These are phyloP conservation scores for Liparis tanakae DNA, from an alignment of 2,797 vertebrate genomes.

Conservation along the genomic window DNA sequence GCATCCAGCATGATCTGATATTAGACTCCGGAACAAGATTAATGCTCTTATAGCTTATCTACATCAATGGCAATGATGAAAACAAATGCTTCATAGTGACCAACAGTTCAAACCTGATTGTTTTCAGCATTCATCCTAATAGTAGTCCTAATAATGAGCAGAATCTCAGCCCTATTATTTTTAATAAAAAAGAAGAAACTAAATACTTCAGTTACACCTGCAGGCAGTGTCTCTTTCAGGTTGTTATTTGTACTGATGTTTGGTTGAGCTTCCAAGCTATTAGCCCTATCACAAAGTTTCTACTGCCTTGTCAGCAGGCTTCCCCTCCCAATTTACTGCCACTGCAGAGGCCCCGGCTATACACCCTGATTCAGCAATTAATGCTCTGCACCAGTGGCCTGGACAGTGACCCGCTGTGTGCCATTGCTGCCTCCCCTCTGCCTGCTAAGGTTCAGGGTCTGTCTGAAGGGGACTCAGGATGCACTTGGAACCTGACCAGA, in stretches of 20 bases:
- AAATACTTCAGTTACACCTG: slow-evolving; percentile 17
- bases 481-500: slow-evolving; percentile 31
- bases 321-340: slow-evolving; percentile 62
- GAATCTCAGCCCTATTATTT: slow-evolving; percentile 10
- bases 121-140: slow-evolving; percentile 5
- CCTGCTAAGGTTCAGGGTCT: slow-evolving; percentile 16
- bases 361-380: slow-evolving; percentile 68
- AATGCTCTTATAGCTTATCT: background rate
- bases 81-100: background rate
- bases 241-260: slow-evolving; percentile 32
- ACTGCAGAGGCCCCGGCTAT: slow-evolving; percentile 48
- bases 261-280: slow-evolving; percentile 48
- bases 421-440: slow-evolving; percentile 22
- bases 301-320: slow-evolving; percentile 66
- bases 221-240: slow-evolving; percentile 23
- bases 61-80: background rate
- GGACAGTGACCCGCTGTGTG: slow-evolving; percentile 54
- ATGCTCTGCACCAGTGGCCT: slow-evolving; percentile 55
- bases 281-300: slow-evolving; percentile 55
- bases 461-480: slow-evolving; percentile 19
- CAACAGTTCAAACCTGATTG: background rate
- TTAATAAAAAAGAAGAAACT: background rate
- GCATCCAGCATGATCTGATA: background rate
- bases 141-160: too few species aligned
- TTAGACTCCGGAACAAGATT: background rate